phyloP scores from a whole-genome alignment of 2,797 vertebrate genomes.

The Bradypodion ventrale region DNA sequence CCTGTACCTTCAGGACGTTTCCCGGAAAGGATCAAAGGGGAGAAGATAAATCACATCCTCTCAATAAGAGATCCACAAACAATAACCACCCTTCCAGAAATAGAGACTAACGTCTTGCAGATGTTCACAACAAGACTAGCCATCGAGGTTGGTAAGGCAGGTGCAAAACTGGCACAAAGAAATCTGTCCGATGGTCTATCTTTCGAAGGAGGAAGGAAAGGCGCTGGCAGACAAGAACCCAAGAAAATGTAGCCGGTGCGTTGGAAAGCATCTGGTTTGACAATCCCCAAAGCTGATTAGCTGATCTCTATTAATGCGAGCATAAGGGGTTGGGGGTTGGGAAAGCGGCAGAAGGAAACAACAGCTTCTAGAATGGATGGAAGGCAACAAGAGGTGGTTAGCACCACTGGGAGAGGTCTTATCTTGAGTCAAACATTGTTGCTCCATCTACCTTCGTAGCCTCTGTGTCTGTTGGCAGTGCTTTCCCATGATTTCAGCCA shows the following conservation, averaged over 20 bases:
- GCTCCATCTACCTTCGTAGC: too few species aligned
- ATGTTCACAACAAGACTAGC: neutral
- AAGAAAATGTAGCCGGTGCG: neutral
- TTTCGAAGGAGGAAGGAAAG: neutral
- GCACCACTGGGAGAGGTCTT: neutral
- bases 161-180: neutral
- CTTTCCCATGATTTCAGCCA: neutral
- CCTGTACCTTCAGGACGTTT: neutral
- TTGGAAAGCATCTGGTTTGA: neutral
- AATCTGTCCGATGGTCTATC: neutral
- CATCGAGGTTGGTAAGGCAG: neutral
- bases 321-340: neutral
- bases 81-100: neutral
- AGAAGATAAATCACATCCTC: neutral
- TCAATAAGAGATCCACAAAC: neutral
- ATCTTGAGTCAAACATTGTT: too few species aligned
- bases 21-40: neutral
- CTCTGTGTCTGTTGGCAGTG: neutral
- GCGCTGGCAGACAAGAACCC: neutral
- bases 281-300: constrained; percentile 24
- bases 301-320: constrained; percentile 9
- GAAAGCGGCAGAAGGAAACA: neutral
- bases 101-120: neutral
- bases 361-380: too few species aligned
- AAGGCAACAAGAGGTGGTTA: neutral